Percentiles rank a stretch among this genome's conserved stretches.
phyloP scores from a whole-genome alignment of 2,113 vertebrate species.

The Tragelaphus strepsiceros region DNA sequence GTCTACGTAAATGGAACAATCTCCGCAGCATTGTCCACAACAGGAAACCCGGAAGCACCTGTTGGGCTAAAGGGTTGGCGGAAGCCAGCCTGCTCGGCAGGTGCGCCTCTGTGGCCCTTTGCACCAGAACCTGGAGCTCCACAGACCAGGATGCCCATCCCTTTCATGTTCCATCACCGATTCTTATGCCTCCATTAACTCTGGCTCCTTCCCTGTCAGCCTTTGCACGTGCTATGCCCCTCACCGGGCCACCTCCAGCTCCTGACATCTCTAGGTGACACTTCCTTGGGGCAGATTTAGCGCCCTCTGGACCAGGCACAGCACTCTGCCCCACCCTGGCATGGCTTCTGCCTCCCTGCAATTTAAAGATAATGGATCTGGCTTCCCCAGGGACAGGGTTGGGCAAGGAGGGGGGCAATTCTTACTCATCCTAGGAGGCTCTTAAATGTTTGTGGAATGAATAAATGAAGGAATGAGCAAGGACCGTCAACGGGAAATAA shows the following conservation, averaged over 20 bases:
- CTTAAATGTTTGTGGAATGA: neutral
- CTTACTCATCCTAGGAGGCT: neutral
- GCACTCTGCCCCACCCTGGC: rapidly evolving
- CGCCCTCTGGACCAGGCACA: rapidly evolving
- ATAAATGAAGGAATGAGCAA: neutral
- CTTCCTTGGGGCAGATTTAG: neutral
- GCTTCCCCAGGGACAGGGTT: neutral
- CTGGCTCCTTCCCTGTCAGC: too few species aligned
- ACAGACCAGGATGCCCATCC: neutral
- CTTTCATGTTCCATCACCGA: rapidly evolving
- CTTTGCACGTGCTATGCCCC: neutral
- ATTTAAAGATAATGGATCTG: neutral
- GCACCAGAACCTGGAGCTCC: neutral
- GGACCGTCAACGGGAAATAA: neutral
- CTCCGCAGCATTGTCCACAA: neutral
- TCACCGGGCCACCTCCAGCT: neutral
- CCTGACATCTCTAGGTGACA: neutral
- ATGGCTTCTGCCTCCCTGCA: rapidly evolving
- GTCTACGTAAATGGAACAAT: neutral
- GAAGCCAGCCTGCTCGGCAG: neutral
- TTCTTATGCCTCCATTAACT: neutral
- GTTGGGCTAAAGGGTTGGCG: neutral
- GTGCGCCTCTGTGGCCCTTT: neutral
- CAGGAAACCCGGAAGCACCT: neutral
- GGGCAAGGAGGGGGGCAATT: neutral